Base-by-base conservation (phyloP, 2,113 vertebrate genomes). In the Gobius niger region DNA sequence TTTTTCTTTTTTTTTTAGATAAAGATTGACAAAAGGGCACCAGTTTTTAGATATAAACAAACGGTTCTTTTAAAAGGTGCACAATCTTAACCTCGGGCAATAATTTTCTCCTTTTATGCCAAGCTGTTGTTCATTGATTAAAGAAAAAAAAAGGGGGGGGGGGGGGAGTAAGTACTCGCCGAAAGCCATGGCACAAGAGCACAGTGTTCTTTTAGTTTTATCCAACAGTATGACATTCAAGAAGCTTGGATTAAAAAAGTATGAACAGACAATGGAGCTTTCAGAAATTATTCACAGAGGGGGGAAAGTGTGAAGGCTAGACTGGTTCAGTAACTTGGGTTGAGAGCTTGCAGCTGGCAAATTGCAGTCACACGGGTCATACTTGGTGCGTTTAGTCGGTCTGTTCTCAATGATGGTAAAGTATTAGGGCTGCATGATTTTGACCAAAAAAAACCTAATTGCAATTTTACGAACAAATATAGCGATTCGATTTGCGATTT, bases 81-180 rank as follows among this genome's bases (percentile, higher is more conserved):
- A 64, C 49, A 6, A 47, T 72, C 15, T 34, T 13, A 12, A 70
- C 65, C 70, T 44, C 19, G 70, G 13, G 59, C 73, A 59, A 65
- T 0, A 19, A 13, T 57, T 67, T 54, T 62, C 13, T 68, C 40
- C 53, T 67, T 79, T 52, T 77, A 72, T 70, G 50, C 47, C 57
- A 86, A 82, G 66, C 70, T 77, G 72, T 65, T 76, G 52, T 81
- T 78, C 64, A 78, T 84, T 75, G 76, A 79, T 67, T 47, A 62
- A 82, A 84, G 77, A 75, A 82, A 65, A 54, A 54, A 54, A 3
- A 4, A 4, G 24, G 24, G 2, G 3, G 24, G 2, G 3, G 24
- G 24, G 24, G 24, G 24, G 24, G 1, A 34, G 24, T 34, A 34
- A 72, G 72, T 47, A 59, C 63, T 51, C 63, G 72, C 71, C 61